Base-by-base conservation (phyloP, 2,888 invertebrate species). In the Philaethria dido region DNA sequence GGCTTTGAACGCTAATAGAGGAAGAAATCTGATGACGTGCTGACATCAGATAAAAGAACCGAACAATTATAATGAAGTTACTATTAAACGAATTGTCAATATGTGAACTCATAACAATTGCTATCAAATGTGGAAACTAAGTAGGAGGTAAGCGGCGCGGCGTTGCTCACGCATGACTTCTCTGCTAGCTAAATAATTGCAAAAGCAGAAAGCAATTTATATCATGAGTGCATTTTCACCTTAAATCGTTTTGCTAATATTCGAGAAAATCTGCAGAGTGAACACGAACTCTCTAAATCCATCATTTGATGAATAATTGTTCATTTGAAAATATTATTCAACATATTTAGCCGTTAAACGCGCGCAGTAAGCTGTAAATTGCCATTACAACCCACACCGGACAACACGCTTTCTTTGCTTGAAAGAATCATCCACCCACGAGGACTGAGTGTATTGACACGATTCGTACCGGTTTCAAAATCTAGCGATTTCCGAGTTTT, bases 331-430 rank as follows among this genome's bases (percentile, higher is more conserved):
- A 68, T 45, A 61, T 47, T 60, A 42, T 36, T 52, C 42, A 29
- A 18, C 62, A 50, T 52, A 62, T 52, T 62, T 42, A 42, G n/a
- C 22, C 39, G 39, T 18, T 62, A 70, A 57, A 11, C 39, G 33
- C 36, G 39, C 36, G 22, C 39, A 22, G 18, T n/a, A 42, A n/a
- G 57, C 42, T 57, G 57, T 65, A 69, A 62, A 71, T 69, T 60
- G 70, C 62, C 65, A 73, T 69, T 54, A 66, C 75, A 62, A 54
- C 78, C 78, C 78, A 79, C 78, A 73, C 72, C 61, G 68, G 64
- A 68, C 75, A 80, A 74, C 77, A 80, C 75, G 86, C 91, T 91
- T 90, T 91, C 91, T 87, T 89, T 80, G 82, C 86, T 87, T 85
- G 84, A 88, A 88, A 88, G 81, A 88, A 85, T 79, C 78, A 75